Evolutionary conservation across 2,113 vertebrate genomes (phyloP), one percentile per base, ranked within the genome.

Genomic region (Salvelinus namaycush): DNA sequence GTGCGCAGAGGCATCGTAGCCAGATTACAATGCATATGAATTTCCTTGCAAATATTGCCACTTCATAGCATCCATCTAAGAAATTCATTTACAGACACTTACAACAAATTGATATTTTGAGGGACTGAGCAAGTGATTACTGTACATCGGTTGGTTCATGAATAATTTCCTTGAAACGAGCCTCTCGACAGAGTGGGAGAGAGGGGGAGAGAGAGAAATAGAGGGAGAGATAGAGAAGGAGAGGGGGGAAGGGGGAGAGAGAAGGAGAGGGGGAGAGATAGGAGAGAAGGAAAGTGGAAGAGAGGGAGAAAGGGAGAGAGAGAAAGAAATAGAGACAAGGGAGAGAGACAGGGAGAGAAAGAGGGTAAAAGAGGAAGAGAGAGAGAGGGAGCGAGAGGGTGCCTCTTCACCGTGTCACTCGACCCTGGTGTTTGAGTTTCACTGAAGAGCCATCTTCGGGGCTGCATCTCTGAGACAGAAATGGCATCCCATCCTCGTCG

Each of bases 161-260:
- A 86, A 87, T 88, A 82, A 88, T 88, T 78, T 83, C 59, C 27
- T 27, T 84, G 70, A 78, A 85, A 83, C 84, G 48, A 84, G 74
- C 54, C 74, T 62, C 57, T 44, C 24, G 44, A 66, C 31, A 75
- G 76, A 76, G 60, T 69, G 62, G 16, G 51, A 16, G 51, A 54
- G 51, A 54, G 14, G 16, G 14, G 34, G 74, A 57, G 65, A 24
- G 74, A 74, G 73, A 76, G 60, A 73, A 34, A 54, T 16, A 18
- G 16, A 54, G 51, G 16, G 51, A 54, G 13, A 22, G 4, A 54
- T 0, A 34, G 34, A 34, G 6, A 54, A 18, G 16, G 16, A 51
- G 70, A 65, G 69, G 66, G 73, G 12, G 72, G 18, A 24, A 26
- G 44, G 1, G 34, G 6, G 34, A 34, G 34, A 34, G 34, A 34